Base-by-base conservation (phyloP, 2,797 vertebrate genomes). In the Scleropages formosus region DNA sequence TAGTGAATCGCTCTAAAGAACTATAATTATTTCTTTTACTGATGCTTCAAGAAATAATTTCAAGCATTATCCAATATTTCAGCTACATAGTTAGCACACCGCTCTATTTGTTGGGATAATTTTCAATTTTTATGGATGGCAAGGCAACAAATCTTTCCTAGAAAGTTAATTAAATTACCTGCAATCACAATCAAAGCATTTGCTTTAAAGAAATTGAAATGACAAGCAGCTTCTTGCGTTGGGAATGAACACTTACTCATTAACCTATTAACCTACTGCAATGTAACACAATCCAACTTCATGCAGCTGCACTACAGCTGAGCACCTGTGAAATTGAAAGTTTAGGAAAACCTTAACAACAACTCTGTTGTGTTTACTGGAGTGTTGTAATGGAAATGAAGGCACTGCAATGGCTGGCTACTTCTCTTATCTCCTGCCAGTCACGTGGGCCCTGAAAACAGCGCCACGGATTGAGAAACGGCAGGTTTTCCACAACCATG, bases 241-340 rank as follows among this genome's bases (percentile, higher is more conserved):
- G 63, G 70, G 56, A 70, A 70, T 70, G 47, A 56, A 47, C 68
- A 53, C 49, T 24, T 53, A 49, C 49, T 24, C 70, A 53, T 65
- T 26, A 39, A 75, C 39, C 47, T 75, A 56, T 65, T 69, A 51
- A 69, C 67, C 67, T 22, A 6, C 56, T 46, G 74, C 47, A 76
- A 61, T 74, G 76, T 51, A 73, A 74, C 62, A 66, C 59, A 70
- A 27, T 58, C 56, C 68, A 56, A 56, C 56, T 26, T 68, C 24
- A 15, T 58, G 24, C 51, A 18, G 68, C 51, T 31, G 49, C 49
- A 31, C 51, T 63, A 75, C 75, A 60, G 64, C 73, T 77, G 71
- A 74, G 71, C 75, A 83, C 72, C 78, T 78, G 72, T 80, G 78
- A 82, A 81, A 82, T 82, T 80, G 79, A 79, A 81, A 74, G 77